Conservation (phyloP, 2,113 vertebrate genomes). For the Origma solitaria region DNA sequence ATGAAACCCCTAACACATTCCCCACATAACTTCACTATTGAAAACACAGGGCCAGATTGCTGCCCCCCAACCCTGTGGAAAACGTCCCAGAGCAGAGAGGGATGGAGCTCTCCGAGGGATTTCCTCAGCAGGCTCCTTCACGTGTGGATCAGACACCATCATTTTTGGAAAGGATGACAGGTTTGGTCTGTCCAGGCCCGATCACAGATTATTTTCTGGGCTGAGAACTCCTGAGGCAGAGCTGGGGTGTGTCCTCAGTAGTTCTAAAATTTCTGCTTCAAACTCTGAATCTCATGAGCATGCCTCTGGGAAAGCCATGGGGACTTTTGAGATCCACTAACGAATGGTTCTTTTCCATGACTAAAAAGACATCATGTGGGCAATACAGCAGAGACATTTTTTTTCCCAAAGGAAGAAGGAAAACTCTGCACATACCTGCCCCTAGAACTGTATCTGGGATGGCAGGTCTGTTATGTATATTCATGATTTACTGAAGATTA, state of each 20-base stretch:
- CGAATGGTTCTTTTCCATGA: background rate
- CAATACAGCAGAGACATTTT: background rate
- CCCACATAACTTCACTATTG: constrained; percentile 43
- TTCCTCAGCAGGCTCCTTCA: background rate
- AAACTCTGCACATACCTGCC: background rate
- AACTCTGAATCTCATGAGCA: background rate
- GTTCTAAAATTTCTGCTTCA: background rate
- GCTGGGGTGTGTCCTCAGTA: background rate
- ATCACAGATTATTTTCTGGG: background rate
- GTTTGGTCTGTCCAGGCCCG: background rate
- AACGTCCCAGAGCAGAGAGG: background rate
- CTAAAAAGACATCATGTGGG: background rate
- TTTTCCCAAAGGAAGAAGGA: background rate
- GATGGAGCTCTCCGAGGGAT: background rate
- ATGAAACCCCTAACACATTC: constrained; percentile 50
- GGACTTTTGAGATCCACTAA: background rate
- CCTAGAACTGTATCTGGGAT: background rate
- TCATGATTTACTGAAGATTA: background rate
- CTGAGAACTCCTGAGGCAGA: background rate
- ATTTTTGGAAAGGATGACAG: background rate
- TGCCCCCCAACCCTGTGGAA: background rate
- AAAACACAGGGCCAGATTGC: constrained; percentile 6
- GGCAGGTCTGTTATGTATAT: background rate
- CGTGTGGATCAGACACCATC: fast-evolving
- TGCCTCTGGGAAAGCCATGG: background rate